Base-by-base conservation (phyloP, 2,888 invertebrate genomes). In the Monochamus alternatus region DNA sequence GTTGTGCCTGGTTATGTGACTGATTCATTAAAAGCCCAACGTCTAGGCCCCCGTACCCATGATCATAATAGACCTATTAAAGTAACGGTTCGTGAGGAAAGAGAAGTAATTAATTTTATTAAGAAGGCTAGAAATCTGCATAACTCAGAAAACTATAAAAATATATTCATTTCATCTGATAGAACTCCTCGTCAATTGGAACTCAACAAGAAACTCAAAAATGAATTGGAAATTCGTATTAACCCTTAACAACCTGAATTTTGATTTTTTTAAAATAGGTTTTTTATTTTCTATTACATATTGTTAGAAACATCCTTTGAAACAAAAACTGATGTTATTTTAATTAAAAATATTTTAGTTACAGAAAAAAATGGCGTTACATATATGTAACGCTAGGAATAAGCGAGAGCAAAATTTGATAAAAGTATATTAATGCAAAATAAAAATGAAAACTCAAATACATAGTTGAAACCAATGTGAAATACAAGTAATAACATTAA, bases 261-360 rank as follows among this genome's bases (percentile, higher is more conserved):
- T 58, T 55, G 55, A 55, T 22, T 14, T 14, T 58, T 8, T 7
- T 30, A 7, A 4, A 22, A 58, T 58, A 58, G n/a, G 52, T 55
- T 60, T 72, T 5, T 47, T 59, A 60, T 77, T 77, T 75, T 74
- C 63, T 31, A 75, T 62, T 47, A 47, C 7, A 47, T 47, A 38
- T 38, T 38, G 38, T 38, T 7, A 47, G 68, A 63, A 9, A 58
- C 74, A 51, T 75, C 47, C 47, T 47, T 47, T 47, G 47, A 47
- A 47, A 47, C 10, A 47, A 47, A 47, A 47, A 10, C 47, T 47
- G 47, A 1, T 47, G 9, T 5, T 47, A 47, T 47, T 47, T 47
- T 47, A 9, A 10, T 47, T 5, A 47, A 47, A 47, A 9, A 9
- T 47, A 10, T 47, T 47, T 9, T 47, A 47, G 3, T 47, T 47